These are phyloP conservation scores for Drosophila lacicola DNA, from an alignment of 2,888 invertebrate genomes.

Conservation along the genomic window DNA sequence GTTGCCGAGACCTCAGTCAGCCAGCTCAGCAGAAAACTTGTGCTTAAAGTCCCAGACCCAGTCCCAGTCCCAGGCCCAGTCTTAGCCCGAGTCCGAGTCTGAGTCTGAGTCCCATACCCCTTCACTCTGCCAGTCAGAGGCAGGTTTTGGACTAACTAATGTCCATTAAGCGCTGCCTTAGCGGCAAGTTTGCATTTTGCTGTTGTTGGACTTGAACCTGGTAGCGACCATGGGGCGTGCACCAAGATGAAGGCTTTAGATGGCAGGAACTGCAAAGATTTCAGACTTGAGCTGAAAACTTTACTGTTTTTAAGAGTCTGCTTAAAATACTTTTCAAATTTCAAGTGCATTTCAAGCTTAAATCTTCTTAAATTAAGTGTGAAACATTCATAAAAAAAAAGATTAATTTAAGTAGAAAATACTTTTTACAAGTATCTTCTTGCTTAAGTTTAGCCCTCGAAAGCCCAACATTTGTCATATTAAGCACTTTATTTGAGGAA, in stretches of 20 bases:
- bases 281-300: not conserved
- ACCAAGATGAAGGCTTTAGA: slow-evolving; percentile 2
- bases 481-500: no score
- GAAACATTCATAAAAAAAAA: no score
- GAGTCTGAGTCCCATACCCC: not conserved
- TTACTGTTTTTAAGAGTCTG: not conserved
- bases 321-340: no score
- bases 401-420: no score
- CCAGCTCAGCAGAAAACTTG: slow-evolving; percentile 9
- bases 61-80: slow-evolving; percentile 1
- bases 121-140: slow-evolving; percentile 19
- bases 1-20: not conserved
- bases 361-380: no score
- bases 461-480: no score
- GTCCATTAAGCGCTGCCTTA: slow-evolving; percentile 55
- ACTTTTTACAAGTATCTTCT: no score
- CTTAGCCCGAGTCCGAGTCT: not conserved
- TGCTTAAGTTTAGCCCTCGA: no score
- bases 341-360: no score
- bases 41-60: slow-evolving; percentile 8
- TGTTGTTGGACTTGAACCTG: slow-evolving; percentile 5
- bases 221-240: slow-evolving; percentile 1
- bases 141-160: slow-evolving; percentile 57
- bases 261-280: not conserved
- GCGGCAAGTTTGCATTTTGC: slow-evolving; percentile 21